phyloP scores from a whole-genome alignment of 2,888 invertebrate genomes.

The Platycheirus albimanus region DNA sequence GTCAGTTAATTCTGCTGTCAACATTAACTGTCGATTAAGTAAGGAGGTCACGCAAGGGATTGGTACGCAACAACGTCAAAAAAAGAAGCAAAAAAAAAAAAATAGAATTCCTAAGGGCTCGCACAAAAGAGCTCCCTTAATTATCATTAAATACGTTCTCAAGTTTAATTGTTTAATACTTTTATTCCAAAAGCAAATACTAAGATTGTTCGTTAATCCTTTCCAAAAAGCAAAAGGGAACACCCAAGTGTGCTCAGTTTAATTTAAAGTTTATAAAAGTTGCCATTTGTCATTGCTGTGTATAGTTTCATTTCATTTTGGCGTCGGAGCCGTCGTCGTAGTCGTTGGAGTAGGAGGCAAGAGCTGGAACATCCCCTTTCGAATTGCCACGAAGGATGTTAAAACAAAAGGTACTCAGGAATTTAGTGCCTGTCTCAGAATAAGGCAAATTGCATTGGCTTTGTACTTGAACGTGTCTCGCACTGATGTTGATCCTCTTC shows the following conservation, averaged over 20 bases:
- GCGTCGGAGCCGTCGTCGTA: background rate
- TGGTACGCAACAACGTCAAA: constrained; percentile 11
- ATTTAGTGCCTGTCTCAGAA: constrained; percentile 33
- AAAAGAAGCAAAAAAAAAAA: background rate
- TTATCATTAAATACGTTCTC: constrained; percentile 52
- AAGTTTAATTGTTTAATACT: constrained; percentile 66
- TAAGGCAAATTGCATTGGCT: constrained; percentile 45
- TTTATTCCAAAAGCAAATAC: constrained; percentile 61
- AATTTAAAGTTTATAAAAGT: constrained; percentile 49
- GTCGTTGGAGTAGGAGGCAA: background rate
- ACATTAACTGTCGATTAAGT: constrained; percentile 73
- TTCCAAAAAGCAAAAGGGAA: background rate
- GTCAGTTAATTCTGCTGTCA: constrained; percentile 72
- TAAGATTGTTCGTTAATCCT: constrained; percentile 54
- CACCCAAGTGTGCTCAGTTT: constrained; percentile 39
- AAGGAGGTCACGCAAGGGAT: constrained; percentile 72
- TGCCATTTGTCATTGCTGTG: constrained; percentile 27
- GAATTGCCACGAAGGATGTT: constrained; percentile 19
- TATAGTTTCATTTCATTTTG: background rate
- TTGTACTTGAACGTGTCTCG: constrained; percentile 23
- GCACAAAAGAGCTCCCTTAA: constrained; percentile 52
- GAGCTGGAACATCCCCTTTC: constrained; percentile 32
- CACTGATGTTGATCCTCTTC: background rate
- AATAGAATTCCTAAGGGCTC: constrained; percentile 45
- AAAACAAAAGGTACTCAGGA: constrained; percentile 23